A percentile compares a stretch with the other conserved stretches of the same genome.
These are phyloP conservation scores for Ophraella communa DNA, from an alignment of 2,888 invertebrate species.

Conservation along the genomic window DNA sequence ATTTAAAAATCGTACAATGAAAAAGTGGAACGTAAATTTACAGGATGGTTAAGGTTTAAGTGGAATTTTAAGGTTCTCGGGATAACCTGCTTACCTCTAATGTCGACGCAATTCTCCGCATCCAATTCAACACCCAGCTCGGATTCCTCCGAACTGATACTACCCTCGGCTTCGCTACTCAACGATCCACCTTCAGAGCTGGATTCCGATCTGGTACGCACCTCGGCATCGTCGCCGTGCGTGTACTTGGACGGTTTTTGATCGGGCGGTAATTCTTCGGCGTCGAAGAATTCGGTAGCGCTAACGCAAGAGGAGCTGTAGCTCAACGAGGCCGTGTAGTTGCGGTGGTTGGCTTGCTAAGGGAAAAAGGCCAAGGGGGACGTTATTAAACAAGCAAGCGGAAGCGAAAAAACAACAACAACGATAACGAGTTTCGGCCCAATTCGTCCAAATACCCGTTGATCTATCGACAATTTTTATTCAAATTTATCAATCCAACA, in stretches of 20 bases:
- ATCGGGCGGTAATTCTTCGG: constrained; percentile 66
- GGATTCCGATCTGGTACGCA: constrained; percentile 65
- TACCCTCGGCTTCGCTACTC: constrained; percentile 72
- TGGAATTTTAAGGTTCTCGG: not conserved
- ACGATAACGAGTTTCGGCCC: no score
- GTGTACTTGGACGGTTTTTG: constrained; percentile 29
- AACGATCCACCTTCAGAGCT: constrained; percentile 76
- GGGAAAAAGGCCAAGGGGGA: not conserved
- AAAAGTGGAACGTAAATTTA: no score
- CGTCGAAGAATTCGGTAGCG: constrained; percentile 82
- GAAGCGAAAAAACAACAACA: not conserved
- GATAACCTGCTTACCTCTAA: constrained; percentile 43
- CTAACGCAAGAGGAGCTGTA: constrained; percentile 80
- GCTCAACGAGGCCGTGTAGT: constrained; percentile 71
- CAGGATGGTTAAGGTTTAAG: no score
- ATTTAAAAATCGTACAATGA: no score
- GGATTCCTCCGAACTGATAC: constrained; percentile 63
- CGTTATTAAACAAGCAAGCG: constrained; percentile 11
- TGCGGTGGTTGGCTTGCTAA: constrained; percentile 56
- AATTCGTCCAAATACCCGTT: no score
- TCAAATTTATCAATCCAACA: no score
- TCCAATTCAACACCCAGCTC: constrained; percentile 67
- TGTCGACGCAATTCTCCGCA: constrained; percentile 53
- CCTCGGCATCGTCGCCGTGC: constrained; percentile 52
- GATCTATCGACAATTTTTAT: no score